Conservation (phyloP, 2,888 invertebrate genomes). For the Cordilura impudica region DNA sequence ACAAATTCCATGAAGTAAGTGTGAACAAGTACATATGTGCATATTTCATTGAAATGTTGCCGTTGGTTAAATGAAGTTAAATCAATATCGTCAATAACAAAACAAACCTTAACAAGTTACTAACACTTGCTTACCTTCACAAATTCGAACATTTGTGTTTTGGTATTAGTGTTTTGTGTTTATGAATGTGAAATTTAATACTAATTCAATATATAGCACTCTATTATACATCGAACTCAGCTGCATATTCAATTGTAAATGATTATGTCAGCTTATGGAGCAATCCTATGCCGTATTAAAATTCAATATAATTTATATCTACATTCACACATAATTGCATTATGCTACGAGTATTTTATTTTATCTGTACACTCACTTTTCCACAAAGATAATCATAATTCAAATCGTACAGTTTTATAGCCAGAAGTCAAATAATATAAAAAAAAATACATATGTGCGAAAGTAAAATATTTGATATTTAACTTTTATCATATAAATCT, state of each 20-base stretch:
- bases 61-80: not conserved
- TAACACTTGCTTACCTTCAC: not conserved
- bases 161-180: too few species aligned
- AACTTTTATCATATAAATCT: constrained; percentile 56
- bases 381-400: constrained; percentile 24
- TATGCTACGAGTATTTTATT: constrained; percentile 24
- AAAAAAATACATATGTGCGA: constrained; percentile 9
- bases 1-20: constrained; percentile 34
- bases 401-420: constrained; percentile 18
- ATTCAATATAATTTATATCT: constrained; percentile 24
- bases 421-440: not conserved
- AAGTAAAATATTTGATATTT: constrained; percentile 2
- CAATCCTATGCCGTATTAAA: constrained; percentile 4
- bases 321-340: constrained; percentile 27
- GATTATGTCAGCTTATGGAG: not conserved
- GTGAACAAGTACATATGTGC: constrained; percentile 9
- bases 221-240: not conserved
- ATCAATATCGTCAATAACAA: not conserved
- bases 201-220: not conserved
- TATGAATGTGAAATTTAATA: not conserved
- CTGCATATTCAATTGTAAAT: not conserved
- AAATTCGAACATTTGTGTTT: not conserved
- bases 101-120: not conserved
- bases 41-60: constrained; percentile 13
- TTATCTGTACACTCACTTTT: not conserved